These are phyloP conservation scores for Crematogaster levior DNA, from an alignment of 2,888 invertebrate genomes.

Conservation along the genomic window DNA sequence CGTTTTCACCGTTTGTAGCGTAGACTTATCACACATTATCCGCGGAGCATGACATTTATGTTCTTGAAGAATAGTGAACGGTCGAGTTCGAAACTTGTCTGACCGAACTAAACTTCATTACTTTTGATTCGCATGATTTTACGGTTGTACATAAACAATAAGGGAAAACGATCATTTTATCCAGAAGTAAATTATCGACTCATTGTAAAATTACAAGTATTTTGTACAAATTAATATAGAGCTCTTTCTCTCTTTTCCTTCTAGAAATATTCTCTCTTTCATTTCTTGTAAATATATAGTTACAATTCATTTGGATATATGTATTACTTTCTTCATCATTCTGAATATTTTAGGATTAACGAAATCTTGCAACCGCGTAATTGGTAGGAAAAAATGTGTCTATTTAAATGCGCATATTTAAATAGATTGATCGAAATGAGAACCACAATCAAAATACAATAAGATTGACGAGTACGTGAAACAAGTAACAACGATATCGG, in stretches of 20 bases:
- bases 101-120: constrained; percentile 37
- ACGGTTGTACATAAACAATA: not conserved
- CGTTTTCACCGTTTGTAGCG: constrained; percentile 37
- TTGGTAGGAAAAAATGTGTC: not conserved
- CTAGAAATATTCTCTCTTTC: not conserved
- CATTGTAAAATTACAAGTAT: not conserved
- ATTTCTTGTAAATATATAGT: not conserved
- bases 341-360: not conserved
- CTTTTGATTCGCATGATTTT: constrained; percentile 35
- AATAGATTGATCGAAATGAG: not conserved
- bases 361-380: not conserved
- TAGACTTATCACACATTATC: constrained; percentile 50
- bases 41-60: constrained; percentile 41
- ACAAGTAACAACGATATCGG: constrained; percentile 49
- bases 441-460: constrained; percentile 7
- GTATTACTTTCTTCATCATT: not conserved
- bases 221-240: not conserved
- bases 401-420: not conserved
- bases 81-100: constrained; percentile 44
- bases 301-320: not conserved
- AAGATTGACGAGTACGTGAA: constrained; percentile 30
- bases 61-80: constrained; percentile 22
- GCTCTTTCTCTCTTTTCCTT: not conserved
- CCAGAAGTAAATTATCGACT: not conserved
- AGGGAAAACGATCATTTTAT: not conserved